A percentile compares a stretch with the other conserved stretches of the same genome.
phyloP scores from a whole-genome alignment of 2,797 vertebrate genomes.

The Crenuchus spilurus region DNA sequence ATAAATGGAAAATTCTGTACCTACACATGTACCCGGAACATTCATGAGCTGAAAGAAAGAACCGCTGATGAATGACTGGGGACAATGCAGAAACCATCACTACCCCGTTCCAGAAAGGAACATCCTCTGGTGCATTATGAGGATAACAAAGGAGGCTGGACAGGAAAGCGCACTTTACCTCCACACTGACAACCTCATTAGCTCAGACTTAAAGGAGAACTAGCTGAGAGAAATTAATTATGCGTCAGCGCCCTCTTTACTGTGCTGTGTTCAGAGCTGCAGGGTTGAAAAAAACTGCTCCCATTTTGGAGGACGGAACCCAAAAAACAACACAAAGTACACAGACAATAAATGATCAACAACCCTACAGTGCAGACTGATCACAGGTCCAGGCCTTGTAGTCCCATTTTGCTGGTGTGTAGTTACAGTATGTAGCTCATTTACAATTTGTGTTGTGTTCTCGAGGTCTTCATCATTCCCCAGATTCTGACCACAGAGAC shows the following conservation, averaged over 20 bases:
- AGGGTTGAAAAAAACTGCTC: neutral
- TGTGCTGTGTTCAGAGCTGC: neutral
- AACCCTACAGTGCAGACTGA: too few relatives aligned
- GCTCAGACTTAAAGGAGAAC: conserved; percentile 2
- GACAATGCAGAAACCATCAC: conserved; percentile 58
- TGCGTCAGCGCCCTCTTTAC: conserved; percentile 21
- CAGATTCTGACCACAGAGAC: too few relatives aligned
- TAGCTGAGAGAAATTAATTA: conserved; percentile 23
- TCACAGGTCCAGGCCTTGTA: too few relatives aligned
- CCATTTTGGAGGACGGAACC: neutral
- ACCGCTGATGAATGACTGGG: conserved; percentile 44
- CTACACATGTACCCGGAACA: conserved; percentile 64
- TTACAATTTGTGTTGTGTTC: too few relatives aligned
- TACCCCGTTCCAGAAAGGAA: conserved; percentile 70
- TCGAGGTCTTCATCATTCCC: too few relatives aligned
- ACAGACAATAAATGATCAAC: too few relatives aligned
- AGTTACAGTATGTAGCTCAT: too few relatives aligned
- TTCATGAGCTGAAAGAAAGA: conserved; percentile 60
- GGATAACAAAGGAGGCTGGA: conserved; percentile 60
- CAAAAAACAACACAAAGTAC: too few relatives aligned
- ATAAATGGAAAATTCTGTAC: conserved; percentile 23
- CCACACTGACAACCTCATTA: conserved; percentile 41
- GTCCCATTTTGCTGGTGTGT: too few relatives aligned
- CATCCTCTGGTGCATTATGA: conserved; percentile 58
- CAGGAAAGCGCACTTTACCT: conserved; percentile 41